Base-by-base conservation (phyloP, 1,140 invertebrate genomes). In the Pectinophora gossypiella region DNA sequence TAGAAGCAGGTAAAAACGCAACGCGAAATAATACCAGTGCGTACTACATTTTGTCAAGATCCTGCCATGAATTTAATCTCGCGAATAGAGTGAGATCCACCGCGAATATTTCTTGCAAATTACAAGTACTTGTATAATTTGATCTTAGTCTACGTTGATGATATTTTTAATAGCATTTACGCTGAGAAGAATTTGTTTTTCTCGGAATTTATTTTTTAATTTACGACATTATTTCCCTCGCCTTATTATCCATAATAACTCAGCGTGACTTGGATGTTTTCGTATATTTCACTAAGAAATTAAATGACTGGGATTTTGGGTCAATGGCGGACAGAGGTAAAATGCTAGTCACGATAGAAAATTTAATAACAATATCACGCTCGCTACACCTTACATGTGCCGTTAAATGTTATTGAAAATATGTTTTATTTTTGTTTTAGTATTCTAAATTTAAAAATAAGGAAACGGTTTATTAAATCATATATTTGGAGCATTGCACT, bases 11-110 rank as follows among this genome's bases (percentile, higher is more conserved):
- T n/a, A 27, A 23, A 43, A 51, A 56, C 53, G 51, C 36, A 1
- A 44, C 48, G 27, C 38, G 10, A 22, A 46, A 23, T 32, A 3
- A 32, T 32, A n/a, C n/a, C 6, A 32, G 27, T 32, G 27, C n/a
- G 22, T 32, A 32, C n/a, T 1, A 32, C 9, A 32, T 12, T 32
- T 32, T 32, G 19, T 55, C 22, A 55, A 51, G 58, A 59, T 59
- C 57, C 59, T 64, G 66, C 66, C 72, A 64, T 68, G 75, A 75
- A 76, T 78, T 78, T 81, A 78, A 81, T 81, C 75, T 81, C 55
- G 68, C 56, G 73, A 75, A 73, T 72, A 76, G 72, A 71, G 68
- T 57, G 61, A 76, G 68, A 76, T 78, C 72, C 61, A 48, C 72
- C 71, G 52, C 75, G 71, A 81, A 71, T 68, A 76, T 72, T 73